phyloP scores from a whole-genome alignment of 2,797 vertebrate genomes.

The Aplochiton taeniatus region DNA sequence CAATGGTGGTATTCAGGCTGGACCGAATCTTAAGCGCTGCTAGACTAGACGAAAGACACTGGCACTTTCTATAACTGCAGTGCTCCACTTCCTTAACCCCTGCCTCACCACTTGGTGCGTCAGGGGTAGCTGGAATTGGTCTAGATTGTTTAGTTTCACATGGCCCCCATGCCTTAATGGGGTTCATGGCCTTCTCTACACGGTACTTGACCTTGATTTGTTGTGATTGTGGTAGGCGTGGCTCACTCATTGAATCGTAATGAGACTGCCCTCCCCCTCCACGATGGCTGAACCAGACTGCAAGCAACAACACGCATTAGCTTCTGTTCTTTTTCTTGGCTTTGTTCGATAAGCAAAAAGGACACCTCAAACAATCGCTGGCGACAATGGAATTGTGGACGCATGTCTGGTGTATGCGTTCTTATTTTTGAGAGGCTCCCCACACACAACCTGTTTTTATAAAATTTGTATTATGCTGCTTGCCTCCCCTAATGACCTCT shows the following conservation, averaged over 20 bases:
- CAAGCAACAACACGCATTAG: too few species aligned
- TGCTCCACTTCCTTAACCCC: neutral
- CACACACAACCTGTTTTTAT: too few species aligned
- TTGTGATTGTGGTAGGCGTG: conserved; percentile 12
- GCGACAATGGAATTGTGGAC: too few species aligned
- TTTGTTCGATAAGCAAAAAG: too few species aligned
- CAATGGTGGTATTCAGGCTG: conserved; percentile 27
- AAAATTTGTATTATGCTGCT: neutral
- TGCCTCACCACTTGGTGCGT: neutral
- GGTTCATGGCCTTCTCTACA: conserved; percentile 2
- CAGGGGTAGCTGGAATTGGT: neutral
- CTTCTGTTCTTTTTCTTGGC: too few species aligned
- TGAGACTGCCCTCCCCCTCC: too few species aligned
- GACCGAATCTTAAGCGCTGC: conserved; percentile 11
- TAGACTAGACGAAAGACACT: conserved; percentile 17
- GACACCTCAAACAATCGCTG: too few species aligned
- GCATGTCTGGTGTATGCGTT: too few species aligned
- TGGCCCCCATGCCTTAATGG: neutral
- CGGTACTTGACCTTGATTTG: conserved; percentile 16
- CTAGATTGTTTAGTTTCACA: conserved; percentile 1
- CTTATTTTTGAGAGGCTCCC: too few species aligned
- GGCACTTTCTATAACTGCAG: neutral
- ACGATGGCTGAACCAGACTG: too few species aligned
- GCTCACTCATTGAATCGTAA: neutral
- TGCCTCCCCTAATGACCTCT: conserved; percentile 4